phyloP scores from a whole-genome alignment of 2,113 vertebrate genomes.

The Oryzias javanicus region DNA sequence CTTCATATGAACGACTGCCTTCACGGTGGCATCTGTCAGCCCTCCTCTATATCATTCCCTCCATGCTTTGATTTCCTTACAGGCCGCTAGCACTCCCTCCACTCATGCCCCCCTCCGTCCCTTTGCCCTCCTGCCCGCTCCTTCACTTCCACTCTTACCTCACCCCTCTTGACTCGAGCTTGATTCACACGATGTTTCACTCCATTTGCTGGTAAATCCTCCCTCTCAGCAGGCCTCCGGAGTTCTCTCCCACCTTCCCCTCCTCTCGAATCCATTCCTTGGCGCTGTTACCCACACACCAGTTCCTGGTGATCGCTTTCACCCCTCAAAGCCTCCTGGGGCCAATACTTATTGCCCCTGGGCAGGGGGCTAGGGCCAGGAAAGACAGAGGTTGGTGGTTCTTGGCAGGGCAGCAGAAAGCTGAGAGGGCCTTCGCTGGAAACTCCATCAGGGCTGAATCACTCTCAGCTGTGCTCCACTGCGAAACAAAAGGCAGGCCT shows the following conservation, averaged over 20 bases:
- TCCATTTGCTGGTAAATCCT: conserved; percentile 52
- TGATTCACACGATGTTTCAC: conserved; percentile 59
- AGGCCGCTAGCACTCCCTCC: conserved; percentile 14
- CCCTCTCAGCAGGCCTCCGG: conserved; percentile 30
- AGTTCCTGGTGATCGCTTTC: conserved; percentile 61
- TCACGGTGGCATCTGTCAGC: conserved; percentile 77
- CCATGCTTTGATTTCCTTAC: conserved; percentile 10
- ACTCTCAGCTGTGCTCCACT: conserved; percentile 64
- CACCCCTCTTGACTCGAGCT: conserved; percentile 1
- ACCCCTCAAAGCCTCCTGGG: conserved; percentile 42
- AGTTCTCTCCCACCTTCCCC: conserved; percentile 50
- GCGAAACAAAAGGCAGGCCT: conserved; percentile 46
- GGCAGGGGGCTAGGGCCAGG: conserved; percentile 42
- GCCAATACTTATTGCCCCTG: conserved; percentile 56
- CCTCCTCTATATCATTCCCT: conserved; percentile 15
- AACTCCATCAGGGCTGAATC: conserved; percentile 78
- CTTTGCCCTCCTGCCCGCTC: conserved; percentile 53
- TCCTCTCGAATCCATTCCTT: conserved; percentile 45
- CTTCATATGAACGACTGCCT: conserved; percentile 78
- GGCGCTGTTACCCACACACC: conserved; percentile 75
- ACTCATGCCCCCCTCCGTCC: conserved; percentile 23
- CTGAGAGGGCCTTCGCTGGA: conserved; percentile 72
- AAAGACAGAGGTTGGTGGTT: conserved; percentile 68
- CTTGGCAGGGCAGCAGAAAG: conserved; percentile 73
- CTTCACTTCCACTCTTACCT: background rate